Conservation (phyloP, 2,113 vertebrate species). For the Morone chrysops region DNA sequence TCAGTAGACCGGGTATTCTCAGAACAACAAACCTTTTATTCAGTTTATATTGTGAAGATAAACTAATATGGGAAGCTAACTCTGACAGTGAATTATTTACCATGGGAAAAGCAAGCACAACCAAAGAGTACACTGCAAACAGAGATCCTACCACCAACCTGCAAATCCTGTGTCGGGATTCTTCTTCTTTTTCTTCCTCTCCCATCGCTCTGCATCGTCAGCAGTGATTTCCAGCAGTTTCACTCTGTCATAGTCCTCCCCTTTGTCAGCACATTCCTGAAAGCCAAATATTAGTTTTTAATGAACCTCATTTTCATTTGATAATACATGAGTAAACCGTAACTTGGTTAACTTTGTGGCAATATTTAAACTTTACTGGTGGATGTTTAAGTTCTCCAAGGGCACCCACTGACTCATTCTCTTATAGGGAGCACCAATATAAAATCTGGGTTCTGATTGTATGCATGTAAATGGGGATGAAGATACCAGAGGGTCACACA, state of each 20-base stretch:
- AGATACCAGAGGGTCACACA: neutral
- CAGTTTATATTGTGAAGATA: neutral
- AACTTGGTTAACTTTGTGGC: neutral
- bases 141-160: conserved; percentile 81
- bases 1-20: neutral
- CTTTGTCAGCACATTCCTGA: conserved; percentile 91
- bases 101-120: neutral
- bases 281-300: neutral
- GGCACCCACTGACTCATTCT: neutral
- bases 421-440: neutral
- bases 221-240: conserved; percentile 95
- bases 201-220: conserved; percentile 94
- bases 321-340: neutral
- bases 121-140: neutral
- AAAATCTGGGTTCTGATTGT: neutral
- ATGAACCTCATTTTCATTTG: neutral
- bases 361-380: neutral
- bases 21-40: neutral
- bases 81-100: neutral
- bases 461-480: neutral
- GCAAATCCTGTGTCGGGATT: conserved; percentile 96
- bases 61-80: neutral
- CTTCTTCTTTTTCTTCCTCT: conserved; percentile 93
- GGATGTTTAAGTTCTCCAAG: neutral
- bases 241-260: conserved; percentile 92